Conservation (phyloP, 2,888 invertebrate species). For the Drosophila antonietae region DNA sequence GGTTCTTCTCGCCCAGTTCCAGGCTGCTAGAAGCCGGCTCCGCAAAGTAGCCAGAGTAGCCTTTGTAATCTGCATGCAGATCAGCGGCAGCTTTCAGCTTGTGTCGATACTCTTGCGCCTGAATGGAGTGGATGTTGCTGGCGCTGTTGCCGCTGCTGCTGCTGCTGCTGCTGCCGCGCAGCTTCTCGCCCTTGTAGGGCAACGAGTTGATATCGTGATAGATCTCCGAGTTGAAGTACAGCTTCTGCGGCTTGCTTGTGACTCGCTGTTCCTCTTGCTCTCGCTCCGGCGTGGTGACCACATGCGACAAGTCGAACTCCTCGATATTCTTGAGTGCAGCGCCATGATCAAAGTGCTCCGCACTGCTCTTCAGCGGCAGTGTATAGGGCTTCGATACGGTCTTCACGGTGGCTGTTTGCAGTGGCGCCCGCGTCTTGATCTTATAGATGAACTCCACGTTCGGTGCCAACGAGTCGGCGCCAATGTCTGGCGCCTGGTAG, state of each 20-base stretch:
- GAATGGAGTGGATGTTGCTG: conserved; percentile 27
- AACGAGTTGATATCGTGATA: conserved; percentile 84
- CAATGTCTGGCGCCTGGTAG: conserved; percentile 69
- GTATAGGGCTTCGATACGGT: conserved; percentile 81
- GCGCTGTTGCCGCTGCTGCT: conserved; percentile 21
- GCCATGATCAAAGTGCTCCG: conserved; percentile 83
- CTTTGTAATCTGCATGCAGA: conserved; percentile 78
- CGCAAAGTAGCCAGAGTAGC: conserved; percentile 81
- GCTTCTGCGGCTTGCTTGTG: conserved; percentile 72
- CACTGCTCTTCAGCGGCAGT: conserved; percentile 65
- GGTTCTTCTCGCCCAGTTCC: conserved; percentile 54
- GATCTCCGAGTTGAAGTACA: conserved; percentile 83
- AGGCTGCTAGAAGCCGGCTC: conserved; percentile 70
- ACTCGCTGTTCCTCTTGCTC: conserved; percentile 53
- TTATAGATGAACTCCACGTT: conserved; percentile 84
- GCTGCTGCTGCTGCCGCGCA: conserved; percentile 34
- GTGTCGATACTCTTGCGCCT: conserved; percentile 63
- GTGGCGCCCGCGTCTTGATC: conserved; percentile 81
- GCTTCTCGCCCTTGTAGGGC: conserved; percentile 81
- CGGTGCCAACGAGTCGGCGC: conserved; percentile 76
- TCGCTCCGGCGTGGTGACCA: conserved; percentile 72
- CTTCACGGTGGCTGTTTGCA: conserved; percentile 83
- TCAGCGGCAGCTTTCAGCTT: conserved; percentile 58
- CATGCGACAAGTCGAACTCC: conserved; percentile 83
- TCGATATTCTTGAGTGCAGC: conserved; percentile 83